These are phyloP conservation scores for Oscheius sp. DNA, from an alignment of 2,888 invertebrate species.

Conservation along the genomic window DNA sequence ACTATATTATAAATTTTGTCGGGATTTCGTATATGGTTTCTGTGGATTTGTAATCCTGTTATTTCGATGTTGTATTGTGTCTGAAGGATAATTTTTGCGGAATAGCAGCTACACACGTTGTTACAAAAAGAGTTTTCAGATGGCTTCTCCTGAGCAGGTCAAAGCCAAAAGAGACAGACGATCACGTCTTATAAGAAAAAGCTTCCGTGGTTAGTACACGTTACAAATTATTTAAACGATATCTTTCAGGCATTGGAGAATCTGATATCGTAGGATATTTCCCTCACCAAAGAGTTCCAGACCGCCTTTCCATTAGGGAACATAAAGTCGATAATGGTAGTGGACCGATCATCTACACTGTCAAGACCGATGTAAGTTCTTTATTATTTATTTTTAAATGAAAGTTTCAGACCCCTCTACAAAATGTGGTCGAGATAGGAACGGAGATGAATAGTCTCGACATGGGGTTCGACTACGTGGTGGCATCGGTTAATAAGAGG, in stretches of 20 bases:
- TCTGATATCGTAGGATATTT: slow-evolving; percentile 48
- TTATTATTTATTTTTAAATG: no score
- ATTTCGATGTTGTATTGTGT: neutral
- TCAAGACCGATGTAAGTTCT: slow-evolving; percentile 36
- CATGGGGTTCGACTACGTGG: slow-evolving; percentile 57
- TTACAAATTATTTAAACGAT: neutral
- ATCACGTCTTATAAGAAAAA: slow-evolving; percentile 32
- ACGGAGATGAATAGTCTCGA: slow-evolving; percentile 44
- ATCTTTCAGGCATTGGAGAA: slow-evolving; percentile 31
- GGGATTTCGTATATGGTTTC: neutral
- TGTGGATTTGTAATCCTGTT: neutral
- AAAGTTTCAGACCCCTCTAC: neutral
- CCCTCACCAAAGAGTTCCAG: slow-evolving; percentile 44
- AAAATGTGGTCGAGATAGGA: slow-evolving; percentile 52
- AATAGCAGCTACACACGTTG: neutral
- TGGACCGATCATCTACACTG: slow-evolving; percentile 41
- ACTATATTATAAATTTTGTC: neutral
- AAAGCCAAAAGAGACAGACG: slow-evolving; percentile 20
- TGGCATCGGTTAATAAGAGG: slow-evolving; percentile 51
- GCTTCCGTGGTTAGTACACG: slow-evolving; percentile 15
- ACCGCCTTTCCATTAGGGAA: slow-evolving; percentile 28
- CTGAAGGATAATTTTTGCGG: neutral
- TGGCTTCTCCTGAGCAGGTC: slow-evolving; percentile 39
- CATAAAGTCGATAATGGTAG: slow-evolving; percentile 8
- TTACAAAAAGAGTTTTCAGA: neutral